These are phyloP conservation scores for Flexamia atlantica DNA, from an alignment of 2,888 invertebrate species.

Conservation along the genomic window DNA sequence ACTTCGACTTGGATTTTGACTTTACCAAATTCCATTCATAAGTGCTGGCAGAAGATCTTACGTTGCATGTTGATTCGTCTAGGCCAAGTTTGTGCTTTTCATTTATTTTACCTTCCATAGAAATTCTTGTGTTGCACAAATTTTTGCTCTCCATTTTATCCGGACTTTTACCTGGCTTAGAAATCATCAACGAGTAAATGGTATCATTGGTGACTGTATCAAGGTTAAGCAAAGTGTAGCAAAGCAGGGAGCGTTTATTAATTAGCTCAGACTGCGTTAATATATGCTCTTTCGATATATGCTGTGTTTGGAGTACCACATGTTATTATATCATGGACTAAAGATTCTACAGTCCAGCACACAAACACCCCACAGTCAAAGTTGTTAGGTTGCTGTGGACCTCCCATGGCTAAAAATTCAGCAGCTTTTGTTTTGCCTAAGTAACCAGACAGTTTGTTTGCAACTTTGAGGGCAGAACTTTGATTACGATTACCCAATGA, in stretches of 20 bases:
- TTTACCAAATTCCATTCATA: neutral
- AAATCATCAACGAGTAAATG: neutral
- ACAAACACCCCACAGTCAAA: constrained; percentile 2
- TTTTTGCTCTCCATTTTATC: neutral
- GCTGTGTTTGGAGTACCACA: neutral
- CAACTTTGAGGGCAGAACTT: neutral
- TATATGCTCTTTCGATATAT: neutral
- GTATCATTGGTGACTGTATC: neutral
- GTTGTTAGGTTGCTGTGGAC: constrained; percentile 4
- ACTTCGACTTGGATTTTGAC: neutral
- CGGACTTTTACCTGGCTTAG: neutral
- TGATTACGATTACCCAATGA: neutral
- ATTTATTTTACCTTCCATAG: neutral
- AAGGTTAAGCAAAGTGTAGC: neutral
- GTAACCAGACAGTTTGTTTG: neutral
- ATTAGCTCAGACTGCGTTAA: neutral
- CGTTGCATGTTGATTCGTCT: no score
- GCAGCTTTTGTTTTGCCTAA: neutral
- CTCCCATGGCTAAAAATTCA: neutral
- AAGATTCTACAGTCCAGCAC: constrained; percentile 7
- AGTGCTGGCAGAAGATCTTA: no score
- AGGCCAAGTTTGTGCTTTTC: neutral
- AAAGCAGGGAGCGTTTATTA: neutral
- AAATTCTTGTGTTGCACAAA: no score
- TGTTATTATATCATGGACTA: neutral